Percentiles rank a stretch among this genome's conserved stretches.
Evolutionary conservation across 35 echinoderm and acorn worm genomes (phyloP).

Genomic region (Amphiura filiformis): DNA sequence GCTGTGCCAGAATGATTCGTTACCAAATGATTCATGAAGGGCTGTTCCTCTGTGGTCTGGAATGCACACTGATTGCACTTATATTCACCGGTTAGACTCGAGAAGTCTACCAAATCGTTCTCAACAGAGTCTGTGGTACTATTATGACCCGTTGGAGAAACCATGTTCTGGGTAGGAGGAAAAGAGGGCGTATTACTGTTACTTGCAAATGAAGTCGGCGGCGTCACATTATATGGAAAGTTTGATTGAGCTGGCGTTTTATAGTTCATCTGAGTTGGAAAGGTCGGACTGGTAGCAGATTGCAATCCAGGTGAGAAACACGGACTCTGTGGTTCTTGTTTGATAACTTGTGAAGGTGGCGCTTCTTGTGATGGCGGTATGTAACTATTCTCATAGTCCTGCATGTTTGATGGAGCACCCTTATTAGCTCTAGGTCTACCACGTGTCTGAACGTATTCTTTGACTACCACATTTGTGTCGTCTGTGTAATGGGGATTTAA

Average conservation of each 20-base stretch:
- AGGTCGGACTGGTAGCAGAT: neutral
- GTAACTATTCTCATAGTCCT: neutral
- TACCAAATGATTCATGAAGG: neutral
- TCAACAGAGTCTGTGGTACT: neutral
- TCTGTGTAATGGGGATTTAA: neutral
- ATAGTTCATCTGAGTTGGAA: neutral
- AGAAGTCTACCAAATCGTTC: neutral
- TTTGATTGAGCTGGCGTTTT: neutral
- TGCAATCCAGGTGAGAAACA: neutral
- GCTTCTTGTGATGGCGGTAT: neutral
- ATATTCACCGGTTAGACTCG: neutral
- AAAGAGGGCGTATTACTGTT: neutral
- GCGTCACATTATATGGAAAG: neutral
- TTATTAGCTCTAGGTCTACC: neutral
- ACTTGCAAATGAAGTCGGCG: neutral
- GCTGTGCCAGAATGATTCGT: neutral
- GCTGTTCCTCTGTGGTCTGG: neutral
- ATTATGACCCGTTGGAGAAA: neutral
- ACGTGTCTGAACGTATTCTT: neutral
- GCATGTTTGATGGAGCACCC: neutral
- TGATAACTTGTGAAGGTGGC: neutral
- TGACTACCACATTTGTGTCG: neutral
- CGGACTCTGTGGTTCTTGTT: neutral
- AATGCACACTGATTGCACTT: neutral
- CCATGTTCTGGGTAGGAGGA: neutral